Base-by-base conservation (phyloP, 2,113 vertebrate genomes). In the Hyaena hyaena region DNA sequence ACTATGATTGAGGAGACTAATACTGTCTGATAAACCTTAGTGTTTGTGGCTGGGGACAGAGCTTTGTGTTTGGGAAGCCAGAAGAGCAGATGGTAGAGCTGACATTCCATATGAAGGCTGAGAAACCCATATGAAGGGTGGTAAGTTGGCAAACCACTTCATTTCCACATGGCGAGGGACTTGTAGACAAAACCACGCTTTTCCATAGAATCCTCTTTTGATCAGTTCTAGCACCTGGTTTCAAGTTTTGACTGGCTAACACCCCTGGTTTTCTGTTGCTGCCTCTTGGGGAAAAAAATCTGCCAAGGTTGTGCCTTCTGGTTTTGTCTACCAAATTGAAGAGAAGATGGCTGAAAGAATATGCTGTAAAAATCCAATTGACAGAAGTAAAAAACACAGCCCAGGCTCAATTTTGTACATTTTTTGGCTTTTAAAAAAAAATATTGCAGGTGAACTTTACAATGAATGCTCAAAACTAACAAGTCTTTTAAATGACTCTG, bases 401-500 rank as follows among this genome's bases (percentile, higher is more conserved):
- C 15, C 97, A 66, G 85, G 48, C 93, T 97, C 79, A 68, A 74
- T 93, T 55, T 93, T 88, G 19, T 71, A 58, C 21, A 93, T 88
- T 95, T 3, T 69, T 11, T 87, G 45, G 10, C 55, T 26, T 95
- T 66, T 89, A 88, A 89, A 80, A 90, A 89, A 80, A 90, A 88
- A 92, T 93, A 45, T 80, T 98, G 12, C 61, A 55, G 63, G 55
- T 86, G 93, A 98, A 97, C 53, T 90, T 98, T 92, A 96, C 35
- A 4, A 76, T 95, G 88, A 98, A 96, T 98, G 23, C 24, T 97
- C 92, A 97, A 65, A 98, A 96, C 82, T 92, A 96, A 74, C 9
- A n/a, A 84, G 73, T 96, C 87, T 95, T 98, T 97, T 95, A 98
- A 98, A 98, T 88, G 86, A 90, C 82, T 90, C 97, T 97, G 86